Evolutionary conservation across 2,888 invertebrate genomes (phyloP), one percentile per base, ranked within the genome.

Genomic region (Tinea trinotella): DNA sequence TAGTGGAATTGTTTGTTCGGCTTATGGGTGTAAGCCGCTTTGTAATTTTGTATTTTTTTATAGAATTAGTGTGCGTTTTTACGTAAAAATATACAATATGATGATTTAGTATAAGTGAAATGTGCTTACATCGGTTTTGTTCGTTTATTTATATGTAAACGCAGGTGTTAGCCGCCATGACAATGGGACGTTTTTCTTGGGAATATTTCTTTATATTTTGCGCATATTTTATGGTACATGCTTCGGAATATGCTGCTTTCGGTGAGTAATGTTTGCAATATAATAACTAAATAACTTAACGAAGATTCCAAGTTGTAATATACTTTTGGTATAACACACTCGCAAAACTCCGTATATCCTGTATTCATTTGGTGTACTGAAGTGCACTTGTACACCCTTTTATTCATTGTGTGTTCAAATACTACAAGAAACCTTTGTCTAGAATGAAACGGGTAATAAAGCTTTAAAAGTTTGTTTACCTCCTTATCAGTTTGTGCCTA

Each of bases 1-100:
- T 56, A 67, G 66, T 67, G 60, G 60, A 66, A 75, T 83, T 83
- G 82, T 81, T 83, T 81, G 84, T 82, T 79, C 84, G 85, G 84
- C 82, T 77, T 84, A 56, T 77, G 83, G 80, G 82, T 85, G 84
- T 81, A 82, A 84, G 76, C 78, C 76, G 78, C 74, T 76, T 79
- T 40, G 40, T 40, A 40, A 40, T 15, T 40, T 80, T 67, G 65
- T 70, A 76, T 71, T 68, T 35, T n/a, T 52, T 18, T 76, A 67
- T 68, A 69, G 70, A 74, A 76, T 65, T 71, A 77, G 64, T 71
- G 68, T 20, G 71, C 76, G 70, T 64, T 76, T 68, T 68, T 64
- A 59, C 61, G 64, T 64, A 65, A 56, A 62, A 67, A 65, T 64
- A 75, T 68, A 72, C 71, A 64, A 68, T 63, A 81, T 75, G 71